phyloP scores from a whole-genome alignment of 2,113 vertebrate species.

The Todiramphus saurophagus region DNA sequence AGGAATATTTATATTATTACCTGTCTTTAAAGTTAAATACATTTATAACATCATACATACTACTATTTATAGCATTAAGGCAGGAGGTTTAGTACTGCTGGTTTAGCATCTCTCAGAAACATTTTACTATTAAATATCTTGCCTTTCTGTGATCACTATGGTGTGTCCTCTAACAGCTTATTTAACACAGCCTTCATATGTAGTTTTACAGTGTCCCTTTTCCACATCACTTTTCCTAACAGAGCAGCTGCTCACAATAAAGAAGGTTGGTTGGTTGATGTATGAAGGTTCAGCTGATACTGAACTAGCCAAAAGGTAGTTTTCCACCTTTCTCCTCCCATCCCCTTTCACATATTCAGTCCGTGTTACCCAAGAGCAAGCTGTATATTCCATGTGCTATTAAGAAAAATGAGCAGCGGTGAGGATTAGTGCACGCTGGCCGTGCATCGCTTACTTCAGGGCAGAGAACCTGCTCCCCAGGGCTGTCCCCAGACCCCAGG shows the following conservation, averaged over 20 bases:
- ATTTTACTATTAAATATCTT: not conserved
- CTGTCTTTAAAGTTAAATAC: not conserved
- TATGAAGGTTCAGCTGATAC: not conserved
- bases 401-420: not conserved
- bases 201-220: not conserved
- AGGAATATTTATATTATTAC: not conserved
- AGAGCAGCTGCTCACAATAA: not conserved
- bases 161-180: not conserved
- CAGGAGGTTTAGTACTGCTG: not conserved
- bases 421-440: not conserved
- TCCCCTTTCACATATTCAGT: not conserved
- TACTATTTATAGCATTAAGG: not conserved
- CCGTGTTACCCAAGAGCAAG: not conserved
- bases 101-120: not conserved
- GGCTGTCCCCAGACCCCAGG: not conserved
- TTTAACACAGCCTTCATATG: not conserved
- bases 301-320: not conserved
- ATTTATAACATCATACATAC: not conserved
- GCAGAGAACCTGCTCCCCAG: not conserved
- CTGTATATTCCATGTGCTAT: not conserved
- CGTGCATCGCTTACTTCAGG: not conserved
- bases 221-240: not conserved
- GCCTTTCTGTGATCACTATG: not conserved
- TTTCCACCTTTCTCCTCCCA: not conserved
- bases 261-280: not conserved